These are phyloP conservation scores for Okamejei kenojei DNA, from an alignment of 2,797 vertebrate species.

Conservation along the genomic window DNA sequence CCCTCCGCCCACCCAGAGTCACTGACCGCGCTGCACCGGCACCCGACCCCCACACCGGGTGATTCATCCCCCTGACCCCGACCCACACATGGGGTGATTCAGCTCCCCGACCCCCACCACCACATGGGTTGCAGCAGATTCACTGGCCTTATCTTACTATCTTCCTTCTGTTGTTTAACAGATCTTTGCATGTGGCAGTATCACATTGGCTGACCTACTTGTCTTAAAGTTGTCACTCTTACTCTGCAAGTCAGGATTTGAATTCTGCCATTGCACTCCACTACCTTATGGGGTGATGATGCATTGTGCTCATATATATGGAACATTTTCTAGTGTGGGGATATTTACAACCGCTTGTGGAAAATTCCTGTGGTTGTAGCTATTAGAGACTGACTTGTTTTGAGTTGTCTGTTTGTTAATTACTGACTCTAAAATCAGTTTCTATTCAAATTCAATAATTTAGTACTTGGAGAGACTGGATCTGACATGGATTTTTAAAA, in stretches of 20 bases:
- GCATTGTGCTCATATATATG: background rate
- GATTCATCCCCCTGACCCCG: no score
- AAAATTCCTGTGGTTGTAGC: background rate
- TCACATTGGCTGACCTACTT: background rate
- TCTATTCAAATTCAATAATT: no score
- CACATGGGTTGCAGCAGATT: constrained; percentile 27
- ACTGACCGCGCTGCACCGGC: no score
- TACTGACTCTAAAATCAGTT: background rate
- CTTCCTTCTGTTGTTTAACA: background rate
- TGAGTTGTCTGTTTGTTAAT: background rate
- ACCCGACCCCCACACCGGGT: no score
- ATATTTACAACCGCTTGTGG: background rate
- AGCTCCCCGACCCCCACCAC: no score
- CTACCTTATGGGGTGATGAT: background rate
- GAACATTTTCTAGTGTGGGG: background rate
- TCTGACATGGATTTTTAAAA: no score
- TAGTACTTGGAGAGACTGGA: background rate
- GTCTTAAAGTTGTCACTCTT: background rate
- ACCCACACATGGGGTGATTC: no score
- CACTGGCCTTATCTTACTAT: background rate
- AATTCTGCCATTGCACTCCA: background rate
- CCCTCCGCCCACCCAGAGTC: no score
- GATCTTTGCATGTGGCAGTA: background rate
- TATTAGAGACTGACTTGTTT: no score
- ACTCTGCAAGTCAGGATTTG: constrained; percentile 4